These are phyloP conservation scores for Pterocles orientalis DNA, from an alignment of 2,113 vertebrate genomes.

Conservation along the genomic window DNA sequence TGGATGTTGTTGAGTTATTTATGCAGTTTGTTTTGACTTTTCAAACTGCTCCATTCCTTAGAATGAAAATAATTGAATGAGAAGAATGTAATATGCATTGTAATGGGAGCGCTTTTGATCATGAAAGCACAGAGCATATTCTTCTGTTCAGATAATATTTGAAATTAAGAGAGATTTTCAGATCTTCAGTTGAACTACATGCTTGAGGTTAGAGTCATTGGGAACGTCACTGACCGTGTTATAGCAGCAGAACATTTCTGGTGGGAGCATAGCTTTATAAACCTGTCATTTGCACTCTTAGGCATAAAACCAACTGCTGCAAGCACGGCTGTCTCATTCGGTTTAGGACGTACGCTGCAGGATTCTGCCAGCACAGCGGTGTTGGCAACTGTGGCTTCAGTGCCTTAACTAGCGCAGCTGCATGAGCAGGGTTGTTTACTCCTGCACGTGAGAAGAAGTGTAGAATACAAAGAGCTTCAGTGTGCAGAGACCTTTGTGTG, in stretches of 20 bases:
- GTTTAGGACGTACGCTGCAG: not conserved
- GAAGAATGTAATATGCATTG: slow-evolving; percentile 27
- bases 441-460: not conserved
- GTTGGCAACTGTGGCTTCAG: not conserved
- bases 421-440: not conserved
- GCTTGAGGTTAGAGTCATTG: not conserved
- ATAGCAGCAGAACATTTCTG: not conserved
- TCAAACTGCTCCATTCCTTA: not conserved
- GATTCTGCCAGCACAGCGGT: not conserved
- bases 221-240: not conserved
- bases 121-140: slow-evolving; percentile 24
- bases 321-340: not conserved
- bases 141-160: slow-evolving; percentile 55
- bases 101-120: slow-evolving; percentile 42
- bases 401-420: not conserved
- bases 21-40: slow-evolving; percentile 22
- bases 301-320: not conserved
- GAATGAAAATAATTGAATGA: slow-evolving; percentile 12
- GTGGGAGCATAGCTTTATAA: not conserved
- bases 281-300: not conserved
- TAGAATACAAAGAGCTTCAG: not conserved
- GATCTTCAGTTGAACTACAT: slow-evolving; percentile 35
- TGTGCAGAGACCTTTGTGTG: not conserved
- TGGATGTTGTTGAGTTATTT: not conserved
- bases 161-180: not conserved